phyloP scores from a whole-genome alignment of 2,888 invertebrate genomes.

The Ischnus inquisitorius region DNA sequence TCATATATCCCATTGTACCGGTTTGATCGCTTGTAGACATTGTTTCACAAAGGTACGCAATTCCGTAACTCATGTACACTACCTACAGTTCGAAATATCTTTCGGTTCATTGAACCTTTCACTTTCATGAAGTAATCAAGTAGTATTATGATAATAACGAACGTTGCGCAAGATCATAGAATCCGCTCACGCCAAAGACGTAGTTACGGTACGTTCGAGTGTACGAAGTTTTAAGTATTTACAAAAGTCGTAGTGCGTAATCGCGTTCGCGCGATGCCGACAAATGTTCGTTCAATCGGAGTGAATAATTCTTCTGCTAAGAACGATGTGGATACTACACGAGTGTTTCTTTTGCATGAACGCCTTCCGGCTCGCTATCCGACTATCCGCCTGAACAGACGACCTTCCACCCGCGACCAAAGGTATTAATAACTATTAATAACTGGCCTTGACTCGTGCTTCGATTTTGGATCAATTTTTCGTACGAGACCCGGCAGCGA shows the following conservation, averaged over 20 bases:
- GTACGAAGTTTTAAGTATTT: neutral
- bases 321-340: slow-evolving; percentile 79
- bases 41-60: slow-evolving; percentile 52
- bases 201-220: neutral
- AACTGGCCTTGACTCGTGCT: slow-evolving; percentile 61
- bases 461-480: slow-evolving; percentile 54
- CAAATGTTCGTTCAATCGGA: slow-evolving; percentile 1
- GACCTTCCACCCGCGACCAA: slow-evolving; percentile 82
- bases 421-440: slow-evolving; percentile 82
- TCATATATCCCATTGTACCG: slow-evolving; percentile 16
- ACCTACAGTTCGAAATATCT: slow-evolving; percentile 24
- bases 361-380: slow-evolving; percentile 82
- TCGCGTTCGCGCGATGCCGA: slow-evolving; percentile 13
- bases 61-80: slow-evolving; percentile 29
- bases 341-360: slow-evolving; percentile 84
- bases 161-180: slow-evolving; percentile 13
- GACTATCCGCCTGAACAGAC: slow-evolving; percentile 83
- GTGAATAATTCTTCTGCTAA: slow-evolving; percentile 34
- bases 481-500: neutral
- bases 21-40: slow-evolving; percentile 58
- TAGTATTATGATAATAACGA: slow-evolving; percentile 32
- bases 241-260: neutral
- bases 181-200: neutral
- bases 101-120: slow-evolving; percentile 32
- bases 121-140: slow-evolving; percentile 33